A percentile compares a stretch with the other conserved stretches of the same genome.
phyloP scores from a whole-genome alignment of 2,797 vertebrate genomes.

The Muraenolepis orangiensis region DNA sequence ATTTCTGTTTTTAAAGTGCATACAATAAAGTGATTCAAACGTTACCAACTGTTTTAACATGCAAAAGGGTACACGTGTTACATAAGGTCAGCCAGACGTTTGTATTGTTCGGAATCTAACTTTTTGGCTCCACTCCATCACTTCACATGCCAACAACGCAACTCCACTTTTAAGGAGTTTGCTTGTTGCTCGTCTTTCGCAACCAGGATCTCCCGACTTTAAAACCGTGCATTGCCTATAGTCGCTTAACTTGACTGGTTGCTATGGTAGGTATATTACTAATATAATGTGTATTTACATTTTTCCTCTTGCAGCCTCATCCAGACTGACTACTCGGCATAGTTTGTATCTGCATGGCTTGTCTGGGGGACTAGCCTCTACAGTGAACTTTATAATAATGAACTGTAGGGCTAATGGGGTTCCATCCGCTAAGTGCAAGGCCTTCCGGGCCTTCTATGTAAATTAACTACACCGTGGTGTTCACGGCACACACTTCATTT shows the following conservation, averaged over 20 bases:
- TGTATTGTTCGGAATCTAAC: background rate
- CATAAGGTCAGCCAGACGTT: background rate
- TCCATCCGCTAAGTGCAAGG: slow-evolving; percentile 35
- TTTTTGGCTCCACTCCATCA: background rate
- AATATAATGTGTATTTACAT: slow-evolving; percentile 48
- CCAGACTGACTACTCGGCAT: slow-evolving; percentile 47
- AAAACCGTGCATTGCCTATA: slow-evolving; percentile 22
- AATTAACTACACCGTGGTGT: slow-evolving; percentile 27
- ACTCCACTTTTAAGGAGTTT: background rate
- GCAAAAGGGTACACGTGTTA: background rate
- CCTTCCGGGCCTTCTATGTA: slow-evolving; percentile 49
- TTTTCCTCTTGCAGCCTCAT: slow-evolving; percentile 36
- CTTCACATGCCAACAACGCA: slow-evolving; percentile 11
- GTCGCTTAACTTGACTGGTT: slow-evolving; percentile 19
- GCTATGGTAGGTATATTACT: slow-evolving; percentile 43
- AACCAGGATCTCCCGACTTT: slow-evolving; percentile 36
- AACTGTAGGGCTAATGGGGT: slow-evolving; percentile 22
- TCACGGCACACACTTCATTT: slow-evolving; percentile 46
- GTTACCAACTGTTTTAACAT: slow-evolving; percentile 40
- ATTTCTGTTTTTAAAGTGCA: slow-evolving; percentile 23
- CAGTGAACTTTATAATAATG: slow-evolving; percentile 41
- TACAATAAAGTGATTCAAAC: slow-evolving; percentile 20
- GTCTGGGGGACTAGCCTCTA: slow-evolving; percentile 37
- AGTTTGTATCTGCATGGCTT: slow-evolving; percentile 68
- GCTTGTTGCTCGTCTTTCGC: slow-evolving; percentile 30